Evolutionary conservation across 2,797 vertebrate species (phyloP).

Genomic region (Hemitrygon akajei): DNA sequence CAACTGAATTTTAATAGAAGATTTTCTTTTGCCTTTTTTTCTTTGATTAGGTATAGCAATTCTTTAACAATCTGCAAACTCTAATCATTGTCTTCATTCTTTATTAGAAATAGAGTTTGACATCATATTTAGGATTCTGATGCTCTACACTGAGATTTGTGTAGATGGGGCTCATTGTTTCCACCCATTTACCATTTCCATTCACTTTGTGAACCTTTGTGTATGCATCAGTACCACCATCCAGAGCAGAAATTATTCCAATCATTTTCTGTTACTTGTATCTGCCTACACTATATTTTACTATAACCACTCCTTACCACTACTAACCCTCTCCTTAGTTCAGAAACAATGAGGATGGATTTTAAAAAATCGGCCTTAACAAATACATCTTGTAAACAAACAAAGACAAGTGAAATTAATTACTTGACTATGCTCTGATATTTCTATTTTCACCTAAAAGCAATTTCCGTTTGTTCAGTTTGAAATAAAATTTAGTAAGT

Average conservation of each 20-base stretch:
- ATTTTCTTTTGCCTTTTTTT: neutral
- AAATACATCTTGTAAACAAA: too few species aligned
- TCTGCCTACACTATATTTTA: too few species aligned
- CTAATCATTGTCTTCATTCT: neutral
- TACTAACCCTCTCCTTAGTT: too few species aligned
- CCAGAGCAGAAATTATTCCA: neutral
- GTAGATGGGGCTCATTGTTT: neutral
- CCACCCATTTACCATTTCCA: neutral
- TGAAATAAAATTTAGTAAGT: neutral
- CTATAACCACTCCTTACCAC: neutral
- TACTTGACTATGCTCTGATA: neutral
- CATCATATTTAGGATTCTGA: neutral
- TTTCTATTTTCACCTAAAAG: neutral
- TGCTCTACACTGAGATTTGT: neutral
- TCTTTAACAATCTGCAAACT: neutral
- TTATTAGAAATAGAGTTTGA: neutral
- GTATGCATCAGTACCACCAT: too few species aligned
- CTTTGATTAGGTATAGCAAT: conserved; percentile 13
- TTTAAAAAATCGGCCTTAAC: too few species aligned
- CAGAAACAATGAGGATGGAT: too few species aligned
- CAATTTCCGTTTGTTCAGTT: neutral
- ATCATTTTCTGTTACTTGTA: neutral
- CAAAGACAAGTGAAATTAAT: neutral
- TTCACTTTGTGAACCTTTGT: neutral
- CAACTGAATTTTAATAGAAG: conserved; percentile 4